Evolutionary conservation across 2,888 invertebrate genomes (phyloP).

Genomic region (Cosmia pyralina): DNA sequence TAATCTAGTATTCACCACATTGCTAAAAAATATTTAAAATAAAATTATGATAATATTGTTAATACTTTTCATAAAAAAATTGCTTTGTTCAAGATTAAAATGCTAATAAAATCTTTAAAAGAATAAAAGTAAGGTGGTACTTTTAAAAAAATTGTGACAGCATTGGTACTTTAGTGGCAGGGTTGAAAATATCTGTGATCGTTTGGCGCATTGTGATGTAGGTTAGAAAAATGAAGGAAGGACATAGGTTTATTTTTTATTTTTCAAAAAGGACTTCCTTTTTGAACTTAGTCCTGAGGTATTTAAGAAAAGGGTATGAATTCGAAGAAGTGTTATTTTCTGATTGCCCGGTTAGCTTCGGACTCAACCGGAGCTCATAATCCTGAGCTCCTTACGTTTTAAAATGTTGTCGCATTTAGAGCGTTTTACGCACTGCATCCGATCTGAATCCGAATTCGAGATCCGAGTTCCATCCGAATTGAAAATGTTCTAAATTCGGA

Average conservation of each 20-base stretch:
- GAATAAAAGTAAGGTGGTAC: background rate
- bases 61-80: background rate
- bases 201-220: slow-evolving; percentile 84
- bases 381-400: background rate
- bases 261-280: background rate
- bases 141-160: slow-evolving; percentile 61
- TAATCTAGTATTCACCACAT: background rate
- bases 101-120: background rate
- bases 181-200: slow-evolving; percentile 86
- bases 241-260: slow-evolving; percentile 57
- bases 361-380: background rate
- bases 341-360: background rate
- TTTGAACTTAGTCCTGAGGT: background rate
- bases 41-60: background rate
- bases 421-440: too few species aligned
- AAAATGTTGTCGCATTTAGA: background rate
- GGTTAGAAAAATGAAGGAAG: slow-evolving; percentile 66
- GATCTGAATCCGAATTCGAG: too few species aligned
- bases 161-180: slow-evolving; percentile 73
- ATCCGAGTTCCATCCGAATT: too few species aligned
- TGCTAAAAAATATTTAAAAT: too few species aligned
- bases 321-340: background rate
- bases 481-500: too few species aligned
- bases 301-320: background rate
- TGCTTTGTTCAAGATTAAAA: background rate